phyloP scores from a whole-genome alignment of 2,888 invertebrate genomes.

The Lasiommata megera region DNA sequence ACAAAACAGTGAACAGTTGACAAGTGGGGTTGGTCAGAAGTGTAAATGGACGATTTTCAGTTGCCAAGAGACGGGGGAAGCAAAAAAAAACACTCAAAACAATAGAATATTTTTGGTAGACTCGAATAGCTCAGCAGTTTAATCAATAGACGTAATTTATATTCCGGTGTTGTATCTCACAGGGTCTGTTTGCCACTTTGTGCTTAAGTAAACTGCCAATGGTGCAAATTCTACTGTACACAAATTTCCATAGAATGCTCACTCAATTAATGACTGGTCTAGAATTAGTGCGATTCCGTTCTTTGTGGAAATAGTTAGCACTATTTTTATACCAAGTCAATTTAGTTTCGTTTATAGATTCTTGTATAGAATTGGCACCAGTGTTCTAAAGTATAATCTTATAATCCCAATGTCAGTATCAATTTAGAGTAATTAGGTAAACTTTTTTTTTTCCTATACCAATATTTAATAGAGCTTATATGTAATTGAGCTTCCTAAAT shows the following conservation, averaged over 20 bases:
- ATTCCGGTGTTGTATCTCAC: slow-evolving; percentile 36
- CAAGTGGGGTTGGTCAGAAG: slow-evolving; percentile 64
- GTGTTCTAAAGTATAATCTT: no score
- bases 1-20: slow-evolving; percentile 38
- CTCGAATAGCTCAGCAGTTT: slow-evolving; percentile 51
- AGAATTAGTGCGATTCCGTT: no score
- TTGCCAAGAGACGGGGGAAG: slow-evolving; percentile 74
- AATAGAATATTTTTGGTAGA: slow-evolving; percentile 43
- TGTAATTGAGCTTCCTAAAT: background rate
- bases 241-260: no score
- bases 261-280: no score
- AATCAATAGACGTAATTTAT: slow-evolving; percentile 46
- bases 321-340: no score
- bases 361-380: no score
- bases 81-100: slow-evolving; percentile 62
- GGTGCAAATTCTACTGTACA: no score
- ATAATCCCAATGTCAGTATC: no score
- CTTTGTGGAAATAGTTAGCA: no score
- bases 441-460: background rate
- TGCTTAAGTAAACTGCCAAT: background rate
- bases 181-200: slow-evolving; percentile 29
- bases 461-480: background rate
- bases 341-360: no score
- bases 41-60: slow-evolving; percentile 71
- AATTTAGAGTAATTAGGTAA: no score